phyloP scores from a whole-genome alignment of 1,140 invertebrate species.

The Sesamia nonagrioides region DNA sequence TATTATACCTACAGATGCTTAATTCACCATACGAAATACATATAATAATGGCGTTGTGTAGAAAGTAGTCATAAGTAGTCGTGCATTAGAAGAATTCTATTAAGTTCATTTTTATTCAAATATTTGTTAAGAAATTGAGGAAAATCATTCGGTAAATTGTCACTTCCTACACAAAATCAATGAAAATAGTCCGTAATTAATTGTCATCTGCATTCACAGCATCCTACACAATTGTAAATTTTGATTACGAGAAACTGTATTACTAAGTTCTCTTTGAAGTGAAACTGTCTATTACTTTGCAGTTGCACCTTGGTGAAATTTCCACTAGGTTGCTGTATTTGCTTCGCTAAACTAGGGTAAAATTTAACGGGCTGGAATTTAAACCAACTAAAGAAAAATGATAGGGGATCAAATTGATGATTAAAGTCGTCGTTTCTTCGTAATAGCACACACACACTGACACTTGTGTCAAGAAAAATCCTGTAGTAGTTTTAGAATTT shows the following conservation, averaged over 20 bases:
- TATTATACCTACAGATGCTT: constrained; percentile 15
- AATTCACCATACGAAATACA: neutral
- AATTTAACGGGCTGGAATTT: too few species aligned
- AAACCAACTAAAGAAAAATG: too few species aligned
- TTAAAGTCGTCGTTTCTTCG: too few species aligned
- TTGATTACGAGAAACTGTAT: constrained; percentile 4
- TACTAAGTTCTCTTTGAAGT: neutral
- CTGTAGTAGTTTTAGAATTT: too few species aligned
- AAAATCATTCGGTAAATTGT: neutral
- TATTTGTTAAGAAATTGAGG: neutral
- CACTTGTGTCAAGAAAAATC: too few species aligned
- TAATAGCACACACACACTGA: too few species aligned
- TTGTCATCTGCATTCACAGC: neutral
- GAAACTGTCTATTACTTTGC: neutral
- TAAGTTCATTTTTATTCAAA: too few species aligned
- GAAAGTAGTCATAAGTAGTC: neutral
- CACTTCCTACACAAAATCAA: neutral
- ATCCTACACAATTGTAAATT: neutral
- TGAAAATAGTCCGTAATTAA: neutral
- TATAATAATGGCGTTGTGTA: neutral
- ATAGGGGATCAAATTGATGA: too few species aligned
- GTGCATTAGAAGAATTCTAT: neutral
- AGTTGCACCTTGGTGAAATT: neutral
- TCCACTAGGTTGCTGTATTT: neutral
- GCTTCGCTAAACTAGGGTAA: neutral